Evolutionary conservation across 2,888 invertebrate species (phyloP), one percentile per base, ranked within the genome.

Genomic region (Coremacera marginata): DNA sequence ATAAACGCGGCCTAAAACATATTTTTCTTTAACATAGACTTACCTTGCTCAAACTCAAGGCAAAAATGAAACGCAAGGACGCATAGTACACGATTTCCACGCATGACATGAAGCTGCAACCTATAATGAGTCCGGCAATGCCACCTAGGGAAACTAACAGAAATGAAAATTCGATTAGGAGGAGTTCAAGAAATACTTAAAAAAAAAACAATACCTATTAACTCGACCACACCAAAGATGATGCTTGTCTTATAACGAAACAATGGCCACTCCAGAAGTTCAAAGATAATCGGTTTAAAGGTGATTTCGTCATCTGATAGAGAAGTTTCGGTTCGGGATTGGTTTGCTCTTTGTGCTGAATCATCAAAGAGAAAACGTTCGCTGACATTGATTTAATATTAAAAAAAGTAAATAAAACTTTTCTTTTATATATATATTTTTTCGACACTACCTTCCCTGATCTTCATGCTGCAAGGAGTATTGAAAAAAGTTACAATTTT

Each of bases 221-320:
- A 75, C 27, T 78, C 79, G 0, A 55, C 71, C 22, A 16, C 49
- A 22, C 31, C 55, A n/a, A 75, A 76, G 5, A 79, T 74, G 4
- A 71, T 71, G 7, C 71, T 55, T 2, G 60, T 34, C 16, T 71
- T 74, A 25, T 49, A 63, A 4, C 67, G 57, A 37, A 76, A 25
- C 14, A 60, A 2, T 11, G 79, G 79, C 79, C 79, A 79, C 22
- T 78, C 63, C 49, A 67, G 19, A 52, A 79, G 70, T 51, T 75
- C 76, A 11, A 79, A 11, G 27, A 44, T 75, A 1, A 79, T 44
- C 7, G 34, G 16, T 8, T 72, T n/a, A 5, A n/a, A 51, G n/a
- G 52, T 49, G 37, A 22, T 22, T 4, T 55, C 31, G 27, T 7
- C 22, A 19, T 55, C 1, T 7, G 11, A 2, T 8, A 19, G 1